Conservation (phyloP, 1,140 invertebrate genomes). For the Episyrphus balteatus region DNA sequence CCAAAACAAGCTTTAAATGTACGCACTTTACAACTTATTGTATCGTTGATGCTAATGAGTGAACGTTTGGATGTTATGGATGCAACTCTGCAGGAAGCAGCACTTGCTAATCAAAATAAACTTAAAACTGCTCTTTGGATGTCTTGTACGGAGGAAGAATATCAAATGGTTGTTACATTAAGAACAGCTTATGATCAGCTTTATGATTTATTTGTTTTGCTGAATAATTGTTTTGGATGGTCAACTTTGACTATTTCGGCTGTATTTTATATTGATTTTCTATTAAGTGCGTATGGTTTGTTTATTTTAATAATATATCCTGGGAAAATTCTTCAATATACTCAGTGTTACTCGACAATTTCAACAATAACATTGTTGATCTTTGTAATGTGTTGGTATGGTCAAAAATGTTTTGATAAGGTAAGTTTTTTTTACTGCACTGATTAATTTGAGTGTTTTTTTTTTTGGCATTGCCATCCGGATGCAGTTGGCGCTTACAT, state of each 20-base stretch:
- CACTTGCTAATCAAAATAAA: too few relatives aligned
- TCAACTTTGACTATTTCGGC: conserved; percentile 19
- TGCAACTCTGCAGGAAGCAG: too few relatives aligned
- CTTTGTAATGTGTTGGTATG: conserved; percentile 18
- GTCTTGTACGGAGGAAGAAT: too few relatives aligned
- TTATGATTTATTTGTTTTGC: conserved; percentile 2
- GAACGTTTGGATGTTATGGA: too few relatives aligned
- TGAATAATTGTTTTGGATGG: conserved; percentile 15
- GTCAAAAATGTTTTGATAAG: conserved; percentile 18
- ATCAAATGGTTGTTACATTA: too few relatives aligned
- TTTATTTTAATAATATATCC: conserved; percentile 7
- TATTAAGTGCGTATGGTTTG: conserved; percentile 22
- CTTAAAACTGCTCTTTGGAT: too few relatives aligned
- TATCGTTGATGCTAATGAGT: too few relatives aligned
- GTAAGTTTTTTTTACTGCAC: neutral
- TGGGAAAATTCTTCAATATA: neutral
- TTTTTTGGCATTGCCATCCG: neutral
- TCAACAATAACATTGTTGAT: conserved; percentile 12
- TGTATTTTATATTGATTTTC: conserved; percentile 14
- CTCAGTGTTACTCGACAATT: conserved; percentile 4
- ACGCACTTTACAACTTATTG: too few relatives aligned
- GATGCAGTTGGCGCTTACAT: too few relatives aligned
- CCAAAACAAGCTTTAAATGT: too few relatives aligned
- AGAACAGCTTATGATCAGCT: too few relatives aligned
- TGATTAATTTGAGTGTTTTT: neutral